Percentiles rank a stretch among this genome's conserved stretches.
phyloP scores from a whole-genome alignment of 2,113 vertebrate genomes.

The Chauna torquata region DNA sequence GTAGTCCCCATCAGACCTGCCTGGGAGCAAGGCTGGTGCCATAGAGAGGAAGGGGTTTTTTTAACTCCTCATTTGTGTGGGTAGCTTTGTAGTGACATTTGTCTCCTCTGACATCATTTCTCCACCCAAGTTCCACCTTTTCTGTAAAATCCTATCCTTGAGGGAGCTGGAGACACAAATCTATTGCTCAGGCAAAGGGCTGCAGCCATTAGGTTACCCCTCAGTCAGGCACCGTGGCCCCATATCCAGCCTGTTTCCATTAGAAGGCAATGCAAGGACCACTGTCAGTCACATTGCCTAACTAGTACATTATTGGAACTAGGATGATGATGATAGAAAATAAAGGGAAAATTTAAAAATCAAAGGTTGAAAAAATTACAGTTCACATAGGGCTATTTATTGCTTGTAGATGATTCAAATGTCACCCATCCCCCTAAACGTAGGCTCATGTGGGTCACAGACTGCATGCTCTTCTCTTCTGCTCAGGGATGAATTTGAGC shows the following conservation, averaged over 20 bases:
- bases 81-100: not conserved
- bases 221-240: rapidly evolving
- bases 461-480: not conserved
- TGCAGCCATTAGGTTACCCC: not conserved
- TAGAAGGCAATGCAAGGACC: not conserved
- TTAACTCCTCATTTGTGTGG: not conserved
- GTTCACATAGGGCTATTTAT: not conserved
- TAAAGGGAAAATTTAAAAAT: not conserved
- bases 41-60: not conserved
- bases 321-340: not conserved
- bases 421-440: too few relatives aligned
- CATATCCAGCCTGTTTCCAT: not conserved
- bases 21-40: not conserved
- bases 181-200: not conserved
- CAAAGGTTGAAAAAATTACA: not conserved
- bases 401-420: not conserved
- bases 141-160: not conserved
- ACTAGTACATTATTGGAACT: not conserved
- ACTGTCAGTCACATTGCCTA: not conserved
- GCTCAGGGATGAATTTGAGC: not conserved
- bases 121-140: not conserved
- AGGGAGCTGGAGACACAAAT: rapidly evolving
- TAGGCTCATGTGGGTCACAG: not conserved
- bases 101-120: not conserved
- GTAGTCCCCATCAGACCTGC: not conserved